phyloP scores from a whole-genome alignment of 2,888 invertebrate species.

The Hedya salicella region DNA sequence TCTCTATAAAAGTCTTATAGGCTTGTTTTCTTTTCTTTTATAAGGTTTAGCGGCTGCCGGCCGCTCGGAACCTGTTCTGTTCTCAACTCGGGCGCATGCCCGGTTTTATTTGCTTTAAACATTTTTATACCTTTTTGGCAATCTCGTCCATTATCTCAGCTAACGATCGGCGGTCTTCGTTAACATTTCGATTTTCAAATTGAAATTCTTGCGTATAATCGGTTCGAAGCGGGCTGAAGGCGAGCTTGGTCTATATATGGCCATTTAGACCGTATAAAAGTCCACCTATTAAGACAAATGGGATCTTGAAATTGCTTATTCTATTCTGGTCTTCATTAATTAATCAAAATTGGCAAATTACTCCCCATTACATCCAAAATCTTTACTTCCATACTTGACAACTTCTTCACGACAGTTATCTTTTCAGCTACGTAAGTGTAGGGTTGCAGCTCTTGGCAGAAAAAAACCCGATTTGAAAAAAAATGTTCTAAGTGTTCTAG shows the following conservation, averaged over 20 bases:
- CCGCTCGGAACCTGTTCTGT: slow-evolving; percentile 70
- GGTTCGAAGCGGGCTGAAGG: slow-evolving; percentile 41
- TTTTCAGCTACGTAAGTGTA: not conserved
- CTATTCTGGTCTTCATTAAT: not conserved
- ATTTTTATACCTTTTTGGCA: slow-evolving; percentile 82
- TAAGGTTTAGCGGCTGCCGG: slow-evolving; percentile 48
- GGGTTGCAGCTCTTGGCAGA: not conserved
- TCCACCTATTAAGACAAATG: slow-evolving; percentile 16
- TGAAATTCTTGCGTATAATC: slow-evolving; percentile 68
- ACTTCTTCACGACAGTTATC: not conserved
- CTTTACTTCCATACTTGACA: not conserved
- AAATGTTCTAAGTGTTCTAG: too few species aligned
- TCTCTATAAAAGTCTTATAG: not conserved
- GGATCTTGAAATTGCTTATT: not conserved
- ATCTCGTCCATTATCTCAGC: slow-evolving; percentile 77
- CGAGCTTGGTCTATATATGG: slow-evolving; percentile 18
- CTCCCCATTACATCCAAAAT: too few species aligned
- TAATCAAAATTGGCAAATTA: not conserved
- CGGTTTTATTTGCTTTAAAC: slow-evolving; percentile 82
- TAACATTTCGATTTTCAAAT: slow-evolving; percentile 78
- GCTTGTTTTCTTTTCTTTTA: not conserved
- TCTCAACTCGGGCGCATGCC: slow-evolving; percentile 63
- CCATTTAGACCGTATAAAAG: slow-evolving; percentile 23
- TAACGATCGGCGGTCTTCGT: slow-evolving; percentile 79
- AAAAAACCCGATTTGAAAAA: too few species aligned